phyloP scores from a whole-genome alignment of 2,113 vertebrate species.

The Daboia siamensis region DNA sequence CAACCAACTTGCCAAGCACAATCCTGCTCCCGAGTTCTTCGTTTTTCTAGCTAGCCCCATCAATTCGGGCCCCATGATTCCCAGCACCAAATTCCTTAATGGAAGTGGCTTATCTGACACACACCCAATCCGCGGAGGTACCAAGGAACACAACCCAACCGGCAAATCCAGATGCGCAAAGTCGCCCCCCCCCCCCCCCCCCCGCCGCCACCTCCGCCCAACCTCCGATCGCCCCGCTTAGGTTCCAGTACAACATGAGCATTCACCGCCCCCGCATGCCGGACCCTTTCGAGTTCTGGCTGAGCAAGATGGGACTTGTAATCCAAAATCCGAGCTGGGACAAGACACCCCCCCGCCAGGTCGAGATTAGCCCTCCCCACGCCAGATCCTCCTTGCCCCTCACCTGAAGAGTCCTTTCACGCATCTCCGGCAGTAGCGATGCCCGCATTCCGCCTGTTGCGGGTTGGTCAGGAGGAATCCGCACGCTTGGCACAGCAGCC shows the following conservation, averaged over 20 bases:
- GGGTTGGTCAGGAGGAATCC: constrained; percentile 36
- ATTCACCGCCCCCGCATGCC: neutral
- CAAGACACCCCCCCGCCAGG: neutral
- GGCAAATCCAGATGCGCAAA: neutral
- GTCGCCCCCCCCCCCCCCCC: neutral
- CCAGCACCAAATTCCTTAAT: too few relatives aligned
- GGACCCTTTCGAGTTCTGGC: neutral
- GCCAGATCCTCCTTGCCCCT: neutral
- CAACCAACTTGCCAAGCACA: neutral
- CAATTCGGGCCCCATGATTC: neutral
- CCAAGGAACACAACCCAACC: neutral
- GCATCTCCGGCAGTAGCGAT: constrained; percentile 36
- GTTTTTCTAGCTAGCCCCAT: too few relatives aligned
- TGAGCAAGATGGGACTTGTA: neutral
- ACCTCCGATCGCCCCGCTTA: neutral
- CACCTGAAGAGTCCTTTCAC: constrained; percentile 24
- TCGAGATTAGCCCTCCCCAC: neutral
- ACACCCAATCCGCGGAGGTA: too few relatives aligned
- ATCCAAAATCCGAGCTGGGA: neutral
- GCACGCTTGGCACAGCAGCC: constrained; percentile 37
- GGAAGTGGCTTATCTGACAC: too few relatives aligned
- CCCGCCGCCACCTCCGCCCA: too few relatives aligned
- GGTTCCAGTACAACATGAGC: neutral
- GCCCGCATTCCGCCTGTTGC: constrained; percentile 36
- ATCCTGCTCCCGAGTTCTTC: neutral